Base-by-base conservation (phyloP, 2,797 vertebrate genomes). In the Neomorphus geoffroyi region DNA sequence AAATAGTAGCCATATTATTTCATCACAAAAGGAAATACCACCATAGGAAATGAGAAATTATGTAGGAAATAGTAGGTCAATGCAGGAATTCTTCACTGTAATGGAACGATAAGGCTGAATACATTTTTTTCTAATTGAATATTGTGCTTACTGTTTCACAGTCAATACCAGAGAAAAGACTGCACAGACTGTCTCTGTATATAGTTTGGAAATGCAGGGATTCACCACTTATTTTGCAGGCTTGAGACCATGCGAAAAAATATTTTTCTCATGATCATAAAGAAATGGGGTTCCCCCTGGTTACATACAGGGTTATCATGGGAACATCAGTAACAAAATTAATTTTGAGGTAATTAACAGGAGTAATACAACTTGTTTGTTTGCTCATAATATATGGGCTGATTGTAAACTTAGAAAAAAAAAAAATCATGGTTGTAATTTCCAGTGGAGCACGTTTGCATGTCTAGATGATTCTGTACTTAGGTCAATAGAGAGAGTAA, bases 271-370 rank as follows among this genome's bases (percentile, higher is more conserved):
- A n/a, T n/a, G n/a, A n/a, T 75, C 71, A 54, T 62, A 28, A 94
- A 83, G 56, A 62, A 64, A 90, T 51, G 41, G 8, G 5, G 14
- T 93, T 91, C 80, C 18, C 30, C 67, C 30, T 75, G 43, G 16
- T 92, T 73, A 65, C 48, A 33, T 10, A 39, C 23, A 74, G 39
- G 27, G 26, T 61, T 82, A 82, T 74, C 56, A 65, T 24, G 70
- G 60, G 43, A 87, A 90, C 22, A 51, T 65, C 60, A 74, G n/a
- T 26, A 60, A 45, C 39, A 69, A 80, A 84, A 92, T 35, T 46
- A 67, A 57, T 78, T 80, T 83, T 48, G 57, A 64, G 33, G 13
- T 82, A 83, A 93, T 95, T 93, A 84, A 81, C 53, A 88, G 89
- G 91, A 51, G 8, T 65, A 66, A 45, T 80, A n/a, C 48, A 91